Evolutionary conservation across 2,888 invertebrate genomes (phyloP).

Genomic region (Ptilodon capucinus): DNA sequence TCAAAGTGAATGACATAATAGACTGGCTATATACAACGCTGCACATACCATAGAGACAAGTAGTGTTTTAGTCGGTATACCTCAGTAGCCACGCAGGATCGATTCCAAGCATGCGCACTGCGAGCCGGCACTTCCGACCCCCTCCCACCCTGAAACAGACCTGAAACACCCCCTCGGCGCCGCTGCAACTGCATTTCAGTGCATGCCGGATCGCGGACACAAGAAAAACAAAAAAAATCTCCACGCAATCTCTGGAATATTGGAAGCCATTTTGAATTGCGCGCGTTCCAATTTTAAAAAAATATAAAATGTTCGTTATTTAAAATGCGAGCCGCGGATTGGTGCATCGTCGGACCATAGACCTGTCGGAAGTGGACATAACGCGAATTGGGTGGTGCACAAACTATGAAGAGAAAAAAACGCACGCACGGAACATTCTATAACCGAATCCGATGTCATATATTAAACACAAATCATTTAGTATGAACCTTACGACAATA

Average conservation of each 20-base stretch:
- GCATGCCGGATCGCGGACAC: constrained; percentile 65
- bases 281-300: constrained; percentile 16
- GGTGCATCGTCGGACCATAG: constrained; percentile 25
- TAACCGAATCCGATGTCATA: constrained; percentile 42
- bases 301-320: constrained; percentile 5
- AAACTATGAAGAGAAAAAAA: constrained; percentile 81
- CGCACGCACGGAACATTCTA: constrained; percentile 48
- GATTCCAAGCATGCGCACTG: constrained; percentile 75
- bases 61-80: constrained; percentile 54
- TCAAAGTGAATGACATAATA: constrained; percentile 81
- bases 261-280: constrained; percentile 1
- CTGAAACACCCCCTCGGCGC: constrained; percentile 27
- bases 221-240: constrained; percentile 51
- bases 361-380: constrained; percentile 33
- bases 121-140: constrained; percentile 48
- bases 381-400: constrained; percentile 35
- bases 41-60: constrained; percentile 48
- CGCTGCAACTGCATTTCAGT: constrained; percentile 79
- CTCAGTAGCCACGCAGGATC: constrained; percentile 70
- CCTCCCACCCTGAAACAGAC: constrained; percentile 46
- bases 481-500: constrained; percentile 64
- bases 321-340: constrained; percentile 21
- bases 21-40: constrained; percentile 31
- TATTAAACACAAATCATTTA: constrained; percentile 50
- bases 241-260: constrained; percentile 26